Evolutionary conservation across 2,113 vertebrate genomes (phyloP).

Genomic region (Halcyon malimbica): DNA sequence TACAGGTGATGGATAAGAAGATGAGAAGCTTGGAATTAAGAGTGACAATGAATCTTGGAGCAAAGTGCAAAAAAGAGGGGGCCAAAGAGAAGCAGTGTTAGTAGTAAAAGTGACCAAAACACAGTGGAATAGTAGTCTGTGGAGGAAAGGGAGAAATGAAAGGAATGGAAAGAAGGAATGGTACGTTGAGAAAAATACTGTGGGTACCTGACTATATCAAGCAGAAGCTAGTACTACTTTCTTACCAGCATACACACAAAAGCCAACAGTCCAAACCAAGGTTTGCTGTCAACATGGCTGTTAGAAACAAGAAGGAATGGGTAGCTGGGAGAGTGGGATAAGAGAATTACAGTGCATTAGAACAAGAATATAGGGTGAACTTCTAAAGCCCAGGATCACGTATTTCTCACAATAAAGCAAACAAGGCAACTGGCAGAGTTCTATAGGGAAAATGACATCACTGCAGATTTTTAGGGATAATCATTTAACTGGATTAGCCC

Average conservation of each 20-base stretch:
- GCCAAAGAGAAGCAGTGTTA: not conserved
- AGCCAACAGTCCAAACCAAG: not conserved
- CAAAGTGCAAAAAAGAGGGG: not conserved
- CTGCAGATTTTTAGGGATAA: conserved; percentile 88
- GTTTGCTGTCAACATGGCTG: not conserved
- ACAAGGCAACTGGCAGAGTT: conserved; percentile 80
- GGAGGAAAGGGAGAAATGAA: not conserved
- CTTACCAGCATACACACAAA: not conserved
- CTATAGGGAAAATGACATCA: conserved; percentile 88
- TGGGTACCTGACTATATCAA: not conserved
- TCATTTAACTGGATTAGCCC: conserved; percentile 90
- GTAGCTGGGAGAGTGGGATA: not conserved
- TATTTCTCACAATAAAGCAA: conserved; percentile 81
- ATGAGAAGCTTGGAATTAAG: not conserved
- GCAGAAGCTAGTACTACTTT: not conserved
- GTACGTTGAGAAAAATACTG: not conserved
- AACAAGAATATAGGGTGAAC: conserved; percentile 39
- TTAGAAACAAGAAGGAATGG: not conserved
- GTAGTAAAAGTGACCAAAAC: not conserved
- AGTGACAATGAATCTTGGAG: not conserved
- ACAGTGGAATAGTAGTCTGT: not conserved
- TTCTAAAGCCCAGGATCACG: conserved; percentile 41
- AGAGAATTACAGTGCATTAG: not conserved
- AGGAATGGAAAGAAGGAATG: not conserved
- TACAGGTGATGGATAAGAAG: not conserved